These are phyloP conservation scores for Drosophila pallidifrons DNA, from an alignment of 1,140 invertebrate genomes.

Conservation along the genomic window DNA sequence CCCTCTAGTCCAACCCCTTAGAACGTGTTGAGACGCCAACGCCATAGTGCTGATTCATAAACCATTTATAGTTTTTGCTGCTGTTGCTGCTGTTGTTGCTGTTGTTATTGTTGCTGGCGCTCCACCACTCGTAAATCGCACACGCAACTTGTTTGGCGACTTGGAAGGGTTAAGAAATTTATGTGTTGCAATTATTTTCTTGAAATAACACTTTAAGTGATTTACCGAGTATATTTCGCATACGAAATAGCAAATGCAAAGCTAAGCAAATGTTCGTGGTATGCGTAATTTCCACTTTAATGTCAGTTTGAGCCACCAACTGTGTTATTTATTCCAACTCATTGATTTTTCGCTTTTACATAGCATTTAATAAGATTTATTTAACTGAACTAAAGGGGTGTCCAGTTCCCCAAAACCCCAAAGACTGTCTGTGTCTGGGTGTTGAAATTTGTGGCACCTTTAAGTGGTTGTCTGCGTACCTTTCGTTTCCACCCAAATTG, in stretches of 20 bases:
- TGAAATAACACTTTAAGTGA: constrained; percentile 80
- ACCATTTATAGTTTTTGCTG: constrained; percentile 73
- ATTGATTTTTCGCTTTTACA: constrained; percentile 57
- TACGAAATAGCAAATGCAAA: constrained; percentile 21
- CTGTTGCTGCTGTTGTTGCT: constrained; percentile 39
- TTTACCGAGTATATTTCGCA: constrained; percentile 55
- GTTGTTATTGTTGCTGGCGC: constrained; percentile 18
- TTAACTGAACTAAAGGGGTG: constrained; percentile 22
- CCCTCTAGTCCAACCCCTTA: neutral
- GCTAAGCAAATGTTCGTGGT: constrained; percentile 29
- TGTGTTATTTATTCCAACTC: constrained; percentile 63
- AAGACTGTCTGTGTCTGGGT: constrained; percentile 24
- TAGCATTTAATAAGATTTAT: constrained; percentile 60
- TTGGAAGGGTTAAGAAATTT: constrained; percentile 71
- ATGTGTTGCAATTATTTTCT: constrained; percentile 81
- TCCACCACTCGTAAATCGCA: constrained; percentile 32
- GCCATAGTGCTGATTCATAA: constrained; percentile 66
- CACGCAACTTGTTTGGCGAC: constrained; percentile 44
- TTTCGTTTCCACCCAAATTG: neutral
- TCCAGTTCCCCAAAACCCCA: neutral
- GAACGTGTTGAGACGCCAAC: constrained; percentile 61
- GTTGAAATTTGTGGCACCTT: constrained; percentile 48
- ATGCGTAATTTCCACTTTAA: constrained; percentile 21
- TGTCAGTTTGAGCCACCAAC: constrained; percentile 9
- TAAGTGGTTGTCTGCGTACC: constrained; percentile 37